A percentile compares a stretch with the other conserved stretches of the same genome.
phyloP scores from a whole-genome alignment of 1,140 invertebrate genomes.

The Macrobrachium rosenbergii region DNA sequence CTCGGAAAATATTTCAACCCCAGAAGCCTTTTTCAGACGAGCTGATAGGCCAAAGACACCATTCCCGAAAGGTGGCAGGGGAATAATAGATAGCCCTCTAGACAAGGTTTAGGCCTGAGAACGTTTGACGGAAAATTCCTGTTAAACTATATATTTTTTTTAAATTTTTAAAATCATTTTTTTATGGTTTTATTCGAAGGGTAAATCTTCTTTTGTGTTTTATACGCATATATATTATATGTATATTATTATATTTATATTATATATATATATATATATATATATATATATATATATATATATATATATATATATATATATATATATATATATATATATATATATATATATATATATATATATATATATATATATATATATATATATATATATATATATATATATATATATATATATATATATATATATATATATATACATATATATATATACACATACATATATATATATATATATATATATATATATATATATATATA shows the following conservation, averaged over 20 bases:
- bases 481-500: background rate
- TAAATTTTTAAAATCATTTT: no score
- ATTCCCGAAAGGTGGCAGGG: no score
- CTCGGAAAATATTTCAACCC: no score
- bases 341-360: slow-evolving; percentile 18
- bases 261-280: slow-evolving; percentile 12
- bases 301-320: slow-evolving; percentile 19
- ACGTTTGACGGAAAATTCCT: no score
- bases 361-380: slow-evolving; percentile 22
- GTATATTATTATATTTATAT: slow-evolving; percentile 12
- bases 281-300: slow-evolving; percentile 20
- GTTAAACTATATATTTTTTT: no score
- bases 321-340: slow-evolving; percentile 19
- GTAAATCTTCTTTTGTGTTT: no score
- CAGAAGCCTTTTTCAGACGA: no score
- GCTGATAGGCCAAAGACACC: no score
- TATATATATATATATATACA: slow-evolving; percentile 18
- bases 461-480: background rate
- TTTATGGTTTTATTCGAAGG: no score
- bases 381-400: slow-evolving; percentile 19
- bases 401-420: slow-evolving; percentile 6
- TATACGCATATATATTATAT: background rate
- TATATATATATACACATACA: slow-evolving; percentile 8
- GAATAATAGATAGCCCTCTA: no score
- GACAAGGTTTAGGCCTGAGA: no score